Percentiles rank a stretch among this genome's conserved stretches.
phyloP scores from a whole-genome alignment of 1,140 invertebrate species.

The Listronotus oregonensis region DNA sequence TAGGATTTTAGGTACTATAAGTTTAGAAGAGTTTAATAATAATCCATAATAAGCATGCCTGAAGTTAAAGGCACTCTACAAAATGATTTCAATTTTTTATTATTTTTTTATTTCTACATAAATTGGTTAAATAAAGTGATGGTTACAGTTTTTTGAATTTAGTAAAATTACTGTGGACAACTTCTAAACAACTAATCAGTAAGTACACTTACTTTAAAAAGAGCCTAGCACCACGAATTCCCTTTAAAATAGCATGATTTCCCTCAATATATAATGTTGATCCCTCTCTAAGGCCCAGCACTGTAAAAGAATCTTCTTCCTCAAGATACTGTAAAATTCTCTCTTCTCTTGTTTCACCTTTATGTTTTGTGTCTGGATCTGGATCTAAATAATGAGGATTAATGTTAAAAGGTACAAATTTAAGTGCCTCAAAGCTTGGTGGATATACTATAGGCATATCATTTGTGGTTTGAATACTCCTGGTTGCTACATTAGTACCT shows the following conservation, averaged over 20 bases:
- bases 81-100: no score
- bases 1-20: no score
- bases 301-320: slow-evolving; percentile 60
- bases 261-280: slow-evolving; percentile 67
- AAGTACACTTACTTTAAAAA: slow-evolving; percentile 65
- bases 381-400: slow-evolving; percentile 83
- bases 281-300: slow-evolving; percentile 75
- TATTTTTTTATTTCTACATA: no score
- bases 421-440: slow-evolving; percentile 72
- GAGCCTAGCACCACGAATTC: slow-evolving; percentile 65
- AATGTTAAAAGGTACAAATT: slow-evolving; percentile 81
- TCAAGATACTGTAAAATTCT: slow-evolving; percentile 71
- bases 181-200: no score
- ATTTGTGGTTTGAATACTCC: slow-evolving; percentile 80
- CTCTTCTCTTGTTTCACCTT: slow-evolving; percentile 76
- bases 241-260: slow-evolving; percentile 64
- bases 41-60: no score
- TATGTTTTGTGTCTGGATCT: slow-evolving; percentile 66
- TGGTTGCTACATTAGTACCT: slow-evolving; percentile 76
- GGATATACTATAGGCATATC: slow-evolving; percentile 86
- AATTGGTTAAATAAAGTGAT: no score
- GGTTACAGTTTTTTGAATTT: no score
- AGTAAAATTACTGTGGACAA: no score
- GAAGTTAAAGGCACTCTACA: no score
- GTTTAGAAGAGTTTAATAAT: no score